Evolutionary conservation across 2,888 invertebrate species (phyloP), one percentile per base, ranked within the genome.

Genomic region (Mythimna vitellina): DNA sequence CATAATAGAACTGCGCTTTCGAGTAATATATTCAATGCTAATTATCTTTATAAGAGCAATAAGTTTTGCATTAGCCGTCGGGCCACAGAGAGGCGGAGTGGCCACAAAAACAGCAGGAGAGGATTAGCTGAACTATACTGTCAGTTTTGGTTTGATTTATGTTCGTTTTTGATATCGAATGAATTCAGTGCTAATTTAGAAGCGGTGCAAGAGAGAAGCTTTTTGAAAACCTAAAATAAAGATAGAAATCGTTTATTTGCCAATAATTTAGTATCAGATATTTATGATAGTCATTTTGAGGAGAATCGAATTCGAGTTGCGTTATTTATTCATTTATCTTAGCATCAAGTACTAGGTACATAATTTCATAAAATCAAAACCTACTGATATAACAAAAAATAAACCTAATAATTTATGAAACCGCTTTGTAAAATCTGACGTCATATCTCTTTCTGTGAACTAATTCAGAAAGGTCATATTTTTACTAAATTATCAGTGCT

Each of bases 71-170:
- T 72, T 62, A 80, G 57, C 54, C n/a, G 57, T 68, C 42, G 49
- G 57, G 68, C 81, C 61, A 83, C 66, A 72, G 68, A 76, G 76
- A 70, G 67, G 5, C n/a, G 38, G 54, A 57, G 65, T 3, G 65
- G 82, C 53, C 63, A 69, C 61, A 81, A 81, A 84, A 81, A 84
- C 81, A 49, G 70, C 29, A 53, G n/a, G 63, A 62, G 60, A 10
- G 71, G 65, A 76, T 76, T 72, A 81, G 66, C 60, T 67, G 64
- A 84, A 76, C 46, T n/a, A 63, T 46, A 32, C 57, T 69, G 77
- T 64, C 71, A 69, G 69, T 70, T 84, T 80, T 75, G 70, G 64
- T 80, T 65, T 76, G 76, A 86, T 85, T 86, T 56, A 67, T 73
- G 64, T 70, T 61, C n/a, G 60, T 56, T 35, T 53, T 14, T 29